Conservation (phyloP, 2,888 invertebrate genomes). For the Chrysopilus asiliformis region DNA sequence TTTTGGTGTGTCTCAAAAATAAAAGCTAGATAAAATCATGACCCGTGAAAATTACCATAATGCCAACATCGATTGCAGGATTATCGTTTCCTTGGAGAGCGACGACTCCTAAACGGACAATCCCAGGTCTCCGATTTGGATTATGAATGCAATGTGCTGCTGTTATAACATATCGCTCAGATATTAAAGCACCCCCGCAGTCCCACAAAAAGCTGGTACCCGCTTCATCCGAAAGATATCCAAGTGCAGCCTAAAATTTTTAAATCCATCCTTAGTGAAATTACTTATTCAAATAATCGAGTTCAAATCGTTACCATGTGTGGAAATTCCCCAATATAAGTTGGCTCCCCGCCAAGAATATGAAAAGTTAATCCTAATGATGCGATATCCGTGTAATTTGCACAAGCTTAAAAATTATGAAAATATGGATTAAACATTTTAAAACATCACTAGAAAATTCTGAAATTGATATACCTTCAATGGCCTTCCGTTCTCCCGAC, state of each 20-base stretch:
- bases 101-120: constrained; percentile 24
- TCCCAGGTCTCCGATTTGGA: constrained; percentile 16
- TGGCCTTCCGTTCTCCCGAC: constrained; percentile 1
- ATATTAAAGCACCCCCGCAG: constrained; percentile 28
- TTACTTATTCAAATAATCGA: not conserved
- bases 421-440: too few species aligned
- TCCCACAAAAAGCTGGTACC: constrained; percentile 15
- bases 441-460: not conserved
- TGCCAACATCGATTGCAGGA: constrained; percentile 14
- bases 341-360: constrained; percentile 24
- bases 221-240: constrained; percentile 17
- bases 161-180: constrained; percentile 23
- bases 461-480: constrained; percentile 1
- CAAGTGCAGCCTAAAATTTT: constrained; percentile 18
- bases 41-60: constrained; percentile 21
- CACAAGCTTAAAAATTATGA: too few species aligned
- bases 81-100: constrained; percentile 7
- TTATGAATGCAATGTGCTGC: constrained; percentile 29
- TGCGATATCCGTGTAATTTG: not conserved
- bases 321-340: constrained; percentile 24
- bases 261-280: not conserved
- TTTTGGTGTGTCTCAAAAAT: too few species aligned
- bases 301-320: constrained; percentile 23
- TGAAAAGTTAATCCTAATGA: constrained; percentile 15
- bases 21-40: too few species aligned